Conservation (phyloP, 2,888 invertebrate species). For the Drosophila anomelani region DNA sequence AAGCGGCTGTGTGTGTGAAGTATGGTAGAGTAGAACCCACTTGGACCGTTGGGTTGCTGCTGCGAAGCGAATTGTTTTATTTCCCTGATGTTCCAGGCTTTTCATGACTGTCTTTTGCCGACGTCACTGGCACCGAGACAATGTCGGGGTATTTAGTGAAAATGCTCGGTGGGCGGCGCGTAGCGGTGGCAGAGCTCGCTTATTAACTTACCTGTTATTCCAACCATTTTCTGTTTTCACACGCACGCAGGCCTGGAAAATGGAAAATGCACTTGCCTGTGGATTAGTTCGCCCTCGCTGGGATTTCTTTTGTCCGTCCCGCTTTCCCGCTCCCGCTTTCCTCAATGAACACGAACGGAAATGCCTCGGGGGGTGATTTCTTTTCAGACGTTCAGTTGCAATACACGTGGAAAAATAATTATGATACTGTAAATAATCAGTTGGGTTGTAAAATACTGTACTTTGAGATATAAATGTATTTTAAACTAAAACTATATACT, state of each 20-base stretch:
- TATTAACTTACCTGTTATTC: slow-evolving; percentile 77
- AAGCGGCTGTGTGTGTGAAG: slow-evolving; percentile 16
- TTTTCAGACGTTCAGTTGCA: slow-evolving; percentile 17
- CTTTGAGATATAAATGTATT: background rate
- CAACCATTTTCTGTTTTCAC: slow-evolving; percentile 72
- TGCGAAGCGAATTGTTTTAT: slow-evolving; percentile 25
- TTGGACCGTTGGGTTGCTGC: slow-evolving; percentile 13
- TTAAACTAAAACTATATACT: background rate
- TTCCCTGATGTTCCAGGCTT: slow-evolving; percentile 10
- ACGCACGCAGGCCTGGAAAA: slow-evolving; percentile 60
- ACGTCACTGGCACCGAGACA: slow-evolving; percentile 44
- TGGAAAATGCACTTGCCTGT: slow-evolving; percentile 70
- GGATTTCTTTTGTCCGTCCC: slow-evolving; percentile 42
- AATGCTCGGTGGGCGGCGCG: slow-evolving; percentile 68
- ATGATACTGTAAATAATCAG: background rate
- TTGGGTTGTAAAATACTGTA: background rate
- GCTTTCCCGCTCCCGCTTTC: slow-evolving; percentile 27
- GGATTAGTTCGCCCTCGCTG: slow-evolving; percentile 49
- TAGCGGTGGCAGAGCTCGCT: slow-evolving; percentile 42
- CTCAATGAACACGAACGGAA: slow-evolving; percentile 69
- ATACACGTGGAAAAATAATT: background rate
- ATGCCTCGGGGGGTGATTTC: slow-evolving; percentile 70
- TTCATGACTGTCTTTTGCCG: slow-evolving; percentile 15
- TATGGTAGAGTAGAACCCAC: slow-evolving; percentile 15
- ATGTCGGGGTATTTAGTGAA: slow-evolving; percentile 72